phyloP scores from a whole-genome alignment of 2,888 invertebrate genomes.

The Ennomos fuscantarius region DNA sequence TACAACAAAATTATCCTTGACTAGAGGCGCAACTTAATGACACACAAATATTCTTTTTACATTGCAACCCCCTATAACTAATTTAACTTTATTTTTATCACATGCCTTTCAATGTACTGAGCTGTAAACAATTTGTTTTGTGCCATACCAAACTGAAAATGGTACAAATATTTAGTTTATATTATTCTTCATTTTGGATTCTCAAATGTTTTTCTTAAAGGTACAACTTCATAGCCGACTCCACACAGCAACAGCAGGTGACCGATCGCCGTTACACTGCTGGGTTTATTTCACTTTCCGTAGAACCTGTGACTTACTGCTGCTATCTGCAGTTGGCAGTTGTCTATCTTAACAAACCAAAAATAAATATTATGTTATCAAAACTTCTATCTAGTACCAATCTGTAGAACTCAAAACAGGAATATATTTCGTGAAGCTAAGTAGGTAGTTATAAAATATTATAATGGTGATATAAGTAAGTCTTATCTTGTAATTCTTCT shows the following conservation, averaged over 20 bases:
- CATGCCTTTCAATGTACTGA: slow-evolving; percentile 1
- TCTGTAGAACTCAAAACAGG: not conserved
- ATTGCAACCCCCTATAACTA: too few species aligned
- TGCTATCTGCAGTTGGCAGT: too few species aligned
- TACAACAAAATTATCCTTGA: not conserved
- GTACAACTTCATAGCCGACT: too few species aligned
- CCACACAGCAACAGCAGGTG: too few species aligned
- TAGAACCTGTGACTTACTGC: too few species aligned
- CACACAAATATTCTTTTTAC: too few species aligned
- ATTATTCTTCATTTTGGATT: slow-evolving; percentile 16
- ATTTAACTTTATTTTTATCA: too few species aligned
- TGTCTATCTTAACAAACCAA: too few species aligned
- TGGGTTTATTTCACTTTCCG: too few species aligned
- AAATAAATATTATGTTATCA: not conserved
- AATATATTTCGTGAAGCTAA: slow-evolving; percentile 43
- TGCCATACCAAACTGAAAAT: slow-evolving; percentile 28
- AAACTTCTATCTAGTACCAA: not conserved
- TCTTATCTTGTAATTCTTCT: slow-evolving; percentile 11
- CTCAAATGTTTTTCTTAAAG: not conserved
- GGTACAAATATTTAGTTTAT: slow-evolving; percentile 22
- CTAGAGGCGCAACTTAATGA: too few species aligned
- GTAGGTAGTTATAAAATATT: slow-evolving; percentile 25
- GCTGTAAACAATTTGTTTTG: slow-evolving; percentile 9
- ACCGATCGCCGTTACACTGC: too few species aligned
- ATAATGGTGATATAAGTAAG: slow-evolving; percentile 27